Evolutionary conservation across 23 tunicate genomes (phyloP).

Genomic region (Diplosoma virens): DNA sequence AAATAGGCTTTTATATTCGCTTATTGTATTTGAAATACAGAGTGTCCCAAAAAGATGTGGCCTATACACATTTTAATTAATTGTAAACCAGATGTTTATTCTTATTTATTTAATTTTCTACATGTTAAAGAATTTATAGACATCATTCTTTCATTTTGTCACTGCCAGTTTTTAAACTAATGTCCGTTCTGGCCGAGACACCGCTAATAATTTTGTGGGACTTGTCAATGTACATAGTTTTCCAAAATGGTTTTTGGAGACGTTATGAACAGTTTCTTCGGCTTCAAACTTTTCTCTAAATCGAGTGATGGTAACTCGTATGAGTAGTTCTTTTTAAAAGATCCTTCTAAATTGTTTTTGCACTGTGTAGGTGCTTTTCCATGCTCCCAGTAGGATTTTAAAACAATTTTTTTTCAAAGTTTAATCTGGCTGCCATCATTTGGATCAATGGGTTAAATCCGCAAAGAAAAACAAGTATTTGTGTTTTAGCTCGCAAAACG

Average conservation of each 20-base stretch:
- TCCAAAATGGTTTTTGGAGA: background rate
- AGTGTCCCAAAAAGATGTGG: too few relatives aligned
- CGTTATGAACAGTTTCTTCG: background rate
- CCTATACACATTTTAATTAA: too few relatives aligned
- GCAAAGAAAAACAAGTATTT: background rate
- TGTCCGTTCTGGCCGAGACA: background rate
- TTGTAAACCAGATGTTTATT: too few relatives aligned
- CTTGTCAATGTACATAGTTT: too few relatives aligned
- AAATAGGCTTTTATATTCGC: too few relatives aligned
- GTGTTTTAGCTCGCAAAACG: background rate
- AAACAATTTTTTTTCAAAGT: background rate
- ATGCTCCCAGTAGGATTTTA: too few relatives aligned
- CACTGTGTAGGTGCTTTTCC: too few relatives aligned
- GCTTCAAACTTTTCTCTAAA: background rate
- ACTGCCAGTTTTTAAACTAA: background rate
- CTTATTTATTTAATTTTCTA: background rate
- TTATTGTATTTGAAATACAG: too few relatives aligned
- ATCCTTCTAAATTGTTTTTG: too few relatives aligned
- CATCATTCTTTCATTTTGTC: background rate
- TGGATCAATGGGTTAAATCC: background rate
- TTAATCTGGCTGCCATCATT: background rate
- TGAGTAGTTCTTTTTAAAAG: background rate
- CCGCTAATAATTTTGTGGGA: too few relatives aligned
- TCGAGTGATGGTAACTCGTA: background rate
- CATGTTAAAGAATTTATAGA: background rate